Percentiles rank a stretch among this genome's conserved stretches.
Evolutionary conservation across 2,113 vertebrate genomes (phyloP).

Genomic region (Microcebus murinus): DNA sequence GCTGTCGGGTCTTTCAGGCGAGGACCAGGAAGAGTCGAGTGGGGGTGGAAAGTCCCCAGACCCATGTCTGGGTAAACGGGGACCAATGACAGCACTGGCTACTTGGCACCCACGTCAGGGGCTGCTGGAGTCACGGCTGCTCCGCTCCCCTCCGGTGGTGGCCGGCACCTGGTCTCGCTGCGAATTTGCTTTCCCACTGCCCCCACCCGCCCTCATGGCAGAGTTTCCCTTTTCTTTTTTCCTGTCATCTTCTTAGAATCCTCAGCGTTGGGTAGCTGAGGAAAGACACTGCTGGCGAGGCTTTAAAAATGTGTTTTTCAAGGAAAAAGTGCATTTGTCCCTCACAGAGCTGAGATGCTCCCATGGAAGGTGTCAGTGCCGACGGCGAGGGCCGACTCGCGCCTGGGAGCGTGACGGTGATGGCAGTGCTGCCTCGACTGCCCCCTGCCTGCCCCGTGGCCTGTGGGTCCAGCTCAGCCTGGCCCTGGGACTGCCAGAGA

Average conservation of each 20-base stretch:
- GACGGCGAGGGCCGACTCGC: not conserved
- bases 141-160: not conserved
- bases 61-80: not conserved
- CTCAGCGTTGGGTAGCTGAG: not conserved
- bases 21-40: not conserved
- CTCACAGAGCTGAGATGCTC: not conserved
- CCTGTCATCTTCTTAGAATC: not conserved
- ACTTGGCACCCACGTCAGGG: not conserved
- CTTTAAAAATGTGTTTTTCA: not conserved
- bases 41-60: not conserved
- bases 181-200: not conserved
- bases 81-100: rapidly evolving
- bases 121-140: not conserved
- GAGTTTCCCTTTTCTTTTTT: not conserved
- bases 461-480: too few species aligned
- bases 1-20: not conserved
- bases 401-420: not conserved
- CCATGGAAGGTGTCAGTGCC: not conserved
- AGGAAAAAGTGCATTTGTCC: not conserved
- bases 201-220: not conserved
- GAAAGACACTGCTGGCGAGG: not conserved
- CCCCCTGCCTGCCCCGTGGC: not conserved
- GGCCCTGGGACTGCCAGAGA: not conserved
- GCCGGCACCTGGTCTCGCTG: not conserved
- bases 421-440: rapidly evolving